Evolutionary conservation across 2,113 vertebrate genomes (phyloP), one percentile per base, ranked within the genome.

Genomic region (Pitta sordida): DNA sequence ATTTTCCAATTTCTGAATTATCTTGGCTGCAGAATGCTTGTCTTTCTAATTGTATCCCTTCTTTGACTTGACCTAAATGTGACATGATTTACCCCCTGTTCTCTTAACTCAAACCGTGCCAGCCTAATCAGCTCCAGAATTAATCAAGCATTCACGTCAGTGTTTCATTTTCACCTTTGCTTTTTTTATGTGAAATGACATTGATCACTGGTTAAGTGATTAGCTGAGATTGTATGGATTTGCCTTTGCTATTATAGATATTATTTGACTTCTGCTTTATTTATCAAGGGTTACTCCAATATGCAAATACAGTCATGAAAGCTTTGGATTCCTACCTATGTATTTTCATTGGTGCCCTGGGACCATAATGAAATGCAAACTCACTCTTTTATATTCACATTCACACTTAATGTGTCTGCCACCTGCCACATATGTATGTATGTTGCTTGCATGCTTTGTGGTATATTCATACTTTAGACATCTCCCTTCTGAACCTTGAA

Each of bases 11-110:
- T 30, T 86, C 74, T 67, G 64, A 93, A 82, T 95, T n/a, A 67
- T 88, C 75, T 64, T 89, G 83, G 74, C 60, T 85, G 51, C 75
- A 86, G 56, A 73, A 79, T 85, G 64, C 85, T 96, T 94, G 93
- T 94, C 93, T 95, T 94, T 96, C 62, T 94, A 94, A 93, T 94
- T 94, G 68, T 81, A 63, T 82, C 60, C 89, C 81, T 90, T 85
- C 70, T 91, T 64, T 76, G 80, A 87, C 83, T 93, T 92, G 81
- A 96, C 93, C 96, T 81, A 75, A 55, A 60, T 86, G 60, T 59
- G 64, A 92, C 55, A 92, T 86, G 83, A 94, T 95, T 94, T 94
- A 90, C 67, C 90, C 91, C 92, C 56, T 86, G 48, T 68, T 63
- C 64, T 78, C 78, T 91, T 91, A 86, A 83, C 53, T 85, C 93